These are phyloP conservation scores for Listrodromus nycthemerus DNA, from an alignment of 2,888 invertebrate species.

Conservation along the genomic window DNA sequence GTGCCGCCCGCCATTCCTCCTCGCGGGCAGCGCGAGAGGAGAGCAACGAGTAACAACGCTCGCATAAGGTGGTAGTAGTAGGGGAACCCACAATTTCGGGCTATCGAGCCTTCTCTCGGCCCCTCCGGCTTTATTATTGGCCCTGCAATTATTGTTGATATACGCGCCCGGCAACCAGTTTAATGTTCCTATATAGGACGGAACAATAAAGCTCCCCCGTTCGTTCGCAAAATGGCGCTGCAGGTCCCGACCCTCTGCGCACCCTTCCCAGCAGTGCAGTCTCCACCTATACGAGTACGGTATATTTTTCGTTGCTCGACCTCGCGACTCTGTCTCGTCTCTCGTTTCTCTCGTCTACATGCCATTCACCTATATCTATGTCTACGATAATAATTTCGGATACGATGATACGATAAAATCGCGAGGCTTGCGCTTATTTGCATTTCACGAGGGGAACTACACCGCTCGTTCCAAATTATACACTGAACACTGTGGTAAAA, in stretches of 20 bases:
- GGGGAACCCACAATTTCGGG: constrained; percentile 85
- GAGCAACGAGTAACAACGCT: constrained; percentile 69
- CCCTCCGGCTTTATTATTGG: constrained; percentile 84
- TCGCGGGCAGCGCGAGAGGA: constrained; percentile 56
- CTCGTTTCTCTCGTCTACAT: background rate
- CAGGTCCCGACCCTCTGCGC: constrained; percentile 2
- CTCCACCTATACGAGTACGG: background rate
- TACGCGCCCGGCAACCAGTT: constrained; percentile 80
- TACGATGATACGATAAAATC: constrained; percentile 6
- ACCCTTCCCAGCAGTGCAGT: background rate
- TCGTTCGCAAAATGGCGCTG: constrained; percentile 78
- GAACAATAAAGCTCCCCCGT: constrained; percentile 76
- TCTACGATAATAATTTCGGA: background rate
- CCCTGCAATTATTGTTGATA: constrained; percentile 84
- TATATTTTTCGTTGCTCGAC: background rate
- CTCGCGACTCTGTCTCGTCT: background rate
- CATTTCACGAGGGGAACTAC: background rate
- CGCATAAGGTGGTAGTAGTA: constrained; percentile 74
- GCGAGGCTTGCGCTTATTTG: background rate
- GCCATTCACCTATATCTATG: background rate
- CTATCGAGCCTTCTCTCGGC: constrained; percentile 82
- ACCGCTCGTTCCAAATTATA: background rate
- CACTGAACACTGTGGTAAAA: background rate
- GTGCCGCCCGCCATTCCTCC: constrained; percentile 67
- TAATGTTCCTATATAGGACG: constrained; percentile 78